Evolutionary conservation across 2,888 invertebrate genomes (phyloP).

Genomic region (Nysson spinosus): DNA sequence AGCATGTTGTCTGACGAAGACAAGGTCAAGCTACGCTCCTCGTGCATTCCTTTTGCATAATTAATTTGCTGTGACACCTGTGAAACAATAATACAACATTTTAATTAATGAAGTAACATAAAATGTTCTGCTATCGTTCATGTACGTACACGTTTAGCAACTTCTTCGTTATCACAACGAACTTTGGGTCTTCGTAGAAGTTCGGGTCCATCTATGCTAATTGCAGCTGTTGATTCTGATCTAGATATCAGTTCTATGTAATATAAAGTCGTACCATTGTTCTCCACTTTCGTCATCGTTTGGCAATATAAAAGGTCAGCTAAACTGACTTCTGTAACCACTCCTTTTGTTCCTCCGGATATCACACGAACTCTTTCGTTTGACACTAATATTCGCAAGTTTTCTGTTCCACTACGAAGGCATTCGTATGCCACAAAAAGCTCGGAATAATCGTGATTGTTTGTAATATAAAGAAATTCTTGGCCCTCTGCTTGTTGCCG

Average conservation of each 20-base stretch:
- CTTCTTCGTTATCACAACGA: conserved; percentile 85
- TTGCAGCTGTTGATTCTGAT: conserved; percentile 72
- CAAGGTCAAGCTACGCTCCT: conserved; percentile 88
- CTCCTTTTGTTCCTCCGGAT: conserved; percentile 74
- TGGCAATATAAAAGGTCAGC: conserved; percentile 83
- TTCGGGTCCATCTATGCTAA: conserved; percentile 78
- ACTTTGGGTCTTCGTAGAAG: conserved; percentile 85
- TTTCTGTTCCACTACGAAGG: conserved; percentile 86
- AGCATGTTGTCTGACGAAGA: conserved; percentile 76
- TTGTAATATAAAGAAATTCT: conserved; percentile 86
- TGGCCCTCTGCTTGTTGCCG: conserved; percentile 88
- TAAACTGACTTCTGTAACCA: conserved; percentile 73
- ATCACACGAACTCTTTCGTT: conserved; percentile 84
- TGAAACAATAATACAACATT: conserved; percentile 4
- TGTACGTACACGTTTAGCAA: conserved; percentile 82
- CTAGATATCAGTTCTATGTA: conserved; percentile 84
- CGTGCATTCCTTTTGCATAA: conserved; percentile 91
- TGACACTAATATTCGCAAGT: conserved; percentile 89
- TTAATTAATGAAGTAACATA: background rate
- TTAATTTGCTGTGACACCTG: conserved; percentile 90
- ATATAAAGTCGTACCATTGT: conserved; percentile 78
- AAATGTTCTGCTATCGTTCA: background rate
- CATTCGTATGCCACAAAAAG: conserved; percentile 91
- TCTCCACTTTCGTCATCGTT: conserved; percentile 78
- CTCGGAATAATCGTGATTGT: conserved; percentile 85